phyloP scores from a whole-genome alignment of 2,888 invertebrate genomes.

The Dorcus parallelipipedus region DNA sequence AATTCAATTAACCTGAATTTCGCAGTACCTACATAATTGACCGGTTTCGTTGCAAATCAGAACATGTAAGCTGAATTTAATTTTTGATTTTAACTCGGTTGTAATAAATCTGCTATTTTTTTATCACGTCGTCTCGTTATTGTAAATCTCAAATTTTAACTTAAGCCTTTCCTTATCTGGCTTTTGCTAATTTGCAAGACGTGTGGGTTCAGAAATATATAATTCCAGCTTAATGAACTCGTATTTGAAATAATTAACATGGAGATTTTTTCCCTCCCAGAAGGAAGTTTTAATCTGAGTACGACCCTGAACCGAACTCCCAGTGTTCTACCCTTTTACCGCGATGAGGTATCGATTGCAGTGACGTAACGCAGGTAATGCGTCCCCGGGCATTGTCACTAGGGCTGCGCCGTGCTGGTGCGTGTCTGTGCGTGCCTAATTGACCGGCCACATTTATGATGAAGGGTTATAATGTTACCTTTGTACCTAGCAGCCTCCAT shows the following conservation, averaged over 20 bases:
- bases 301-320: constrained; percentile 8
- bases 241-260: not conserved
- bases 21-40: too few relatives aligned
- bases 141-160: too few relatives aligned
- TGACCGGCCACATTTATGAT: constrained; percentile 23
- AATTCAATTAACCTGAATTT: too few relatives aligned
- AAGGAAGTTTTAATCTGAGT: not conserved
- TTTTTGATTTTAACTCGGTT: too few relatives aligned
- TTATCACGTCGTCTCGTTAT: too few relatives aligned
- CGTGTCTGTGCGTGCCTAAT: constrained; percentile 28
- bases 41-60: too few relatives aligned
- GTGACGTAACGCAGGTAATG: constrained; percentile 42
- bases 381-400: constrained; percentile 39
- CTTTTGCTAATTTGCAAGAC: too few relatives aligned
- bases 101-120: too few relatives aligned
- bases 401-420: constrained; percentile 15
- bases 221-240: too few relatives aligned
- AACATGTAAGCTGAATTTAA: too few relatives aligned
- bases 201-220: too few relatives aligned
- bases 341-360: constrained; percentile 46
- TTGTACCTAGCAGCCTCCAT: constrained; percentile 1
- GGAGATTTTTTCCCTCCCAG: not conserved
- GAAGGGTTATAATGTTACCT: constrained; percentile 32
- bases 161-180: too few relatives aligned
- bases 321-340: constrained; percentile 41